Conservation (phyloP, 1,140 invertebrate species). For the Colletes latitarsis region DNA sequence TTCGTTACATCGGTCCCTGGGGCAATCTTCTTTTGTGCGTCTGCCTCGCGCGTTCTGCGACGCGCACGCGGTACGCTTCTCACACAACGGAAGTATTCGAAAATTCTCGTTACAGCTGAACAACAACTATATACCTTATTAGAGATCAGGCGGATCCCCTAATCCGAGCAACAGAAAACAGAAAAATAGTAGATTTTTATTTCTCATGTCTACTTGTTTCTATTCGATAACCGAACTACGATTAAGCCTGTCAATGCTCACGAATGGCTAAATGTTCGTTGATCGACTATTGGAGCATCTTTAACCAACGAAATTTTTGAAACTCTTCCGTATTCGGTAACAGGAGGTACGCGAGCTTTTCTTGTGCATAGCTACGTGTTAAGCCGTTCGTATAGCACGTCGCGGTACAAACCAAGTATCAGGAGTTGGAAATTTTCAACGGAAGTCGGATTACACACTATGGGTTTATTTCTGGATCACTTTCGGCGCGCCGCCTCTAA, state of each 20-base stretch:
- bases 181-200: no score
- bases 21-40: constrained; percentile 35
- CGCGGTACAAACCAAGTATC: constrained; percentile 50
- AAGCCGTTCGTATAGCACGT: constrained; percentile 29
- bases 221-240: no score
- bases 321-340: background rate
- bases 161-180: no score
- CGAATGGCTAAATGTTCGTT: no score
- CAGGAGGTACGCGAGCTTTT: background rate
- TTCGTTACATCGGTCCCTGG: constrained; percentile 43
- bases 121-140: background rate
- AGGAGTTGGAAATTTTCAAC: constrained; percentile 60
- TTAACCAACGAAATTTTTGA: constrained; percentile 13
- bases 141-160: no score
- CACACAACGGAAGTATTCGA: constrained; percentile 10
- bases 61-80: background rate
- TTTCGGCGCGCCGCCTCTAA: constrained; percentile 17
- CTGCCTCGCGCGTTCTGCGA: constrained; percentile 22
- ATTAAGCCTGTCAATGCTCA: no score
- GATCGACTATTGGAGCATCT: no score
- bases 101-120: background rate
- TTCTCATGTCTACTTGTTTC: no score
- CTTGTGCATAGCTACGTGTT: constrained; percentile 8
- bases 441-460: constrained; percentile 26
- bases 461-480: constrained; percentile 4